These are phyloP conservation scores for Drusus annulatus DNA, from an alignment of 1,140 invertebrate genomes.

Conservation along the genomic window DNA sequence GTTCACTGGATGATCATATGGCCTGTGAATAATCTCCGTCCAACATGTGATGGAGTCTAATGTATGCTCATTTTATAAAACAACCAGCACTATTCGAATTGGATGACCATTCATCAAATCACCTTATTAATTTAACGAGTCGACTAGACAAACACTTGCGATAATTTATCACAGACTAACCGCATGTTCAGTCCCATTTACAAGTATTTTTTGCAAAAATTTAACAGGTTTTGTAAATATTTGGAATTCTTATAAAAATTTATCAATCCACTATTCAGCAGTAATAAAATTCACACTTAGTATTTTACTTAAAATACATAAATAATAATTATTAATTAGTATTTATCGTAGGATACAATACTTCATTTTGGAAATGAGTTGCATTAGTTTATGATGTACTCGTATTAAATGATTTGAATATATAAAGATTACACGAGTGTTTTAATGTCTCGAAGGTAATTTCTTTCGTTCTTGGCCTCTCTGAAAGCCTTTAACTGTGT, in stretches of 20 bases:
- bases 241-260: neutral
- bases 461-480: too few species aligned
- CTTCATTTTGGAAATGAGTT: too few species aligned
- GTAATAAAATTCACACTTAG: too few species aligned
- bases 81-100: slow-evolving; percentile 17
- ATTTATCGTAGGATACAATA: too few species aligned
- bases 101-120: slow-evolving; percentile 19
- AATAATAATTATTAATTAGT: too few species aligned
- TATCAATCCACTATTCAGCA: too few species aligned
- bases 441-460: too few species aligned
- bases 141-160: slow-evolving; percentile 9
- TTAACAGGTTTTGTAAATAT: slow-evolving; percentile 2
- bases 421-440: too few species aligned
- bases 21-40: slow-evolving; percentile 3
- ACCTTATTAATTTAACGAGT: slow-evolving; percentile 11
- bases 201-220: neutral
- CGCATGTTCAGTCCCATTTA: slow-evolving; percentile 17
- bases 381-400: too few species aligned
- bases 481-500: slow-evolving; percentile 20
- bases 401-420: too few species aligned
- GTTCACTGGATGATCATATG: slow-evolving; percentile 15
- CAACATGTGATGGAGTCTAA: slow-evolving; percentile 5
- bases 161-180: neutral
- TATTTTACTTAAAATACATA: too few species aligned
- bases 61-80: neutral